These are phyloP conservation scores for Acromyrmex heyeri DNA, from an alignment of 1,140 invertebrate species.

Conservation along the genomic window DNA sequence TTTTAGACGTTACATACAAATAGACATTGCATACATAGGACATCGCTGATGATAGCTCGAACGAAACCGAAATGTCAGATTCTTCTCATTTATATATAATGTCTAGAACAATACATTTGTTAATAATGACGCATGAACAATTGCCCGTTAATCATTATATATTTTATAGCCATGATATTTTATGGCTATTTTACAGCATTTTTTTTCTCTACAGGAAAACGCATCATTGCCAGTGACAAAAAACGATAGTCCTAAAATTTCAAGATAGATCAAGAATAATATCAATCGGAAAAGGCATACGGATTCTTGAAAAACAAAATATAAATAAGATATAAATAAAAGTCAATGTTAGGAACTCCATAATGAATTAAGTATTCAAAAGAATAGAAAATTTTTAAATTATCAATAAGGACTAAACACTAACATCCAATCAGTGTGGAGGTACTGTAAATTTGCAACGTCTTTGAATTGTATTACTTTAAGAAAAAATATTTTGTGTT, in stretches of 20 bases:
- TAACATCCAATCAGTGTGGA: conserved; percentile 73
- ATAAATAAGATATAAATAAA: conserved; percentile 66
- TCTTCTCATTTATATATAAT: too few relatives aligned
- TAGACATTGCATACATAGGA: too few relatives aligned
- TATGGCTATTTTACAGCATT: neutral
- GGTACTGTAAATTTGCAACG: conserved; percentile 85
- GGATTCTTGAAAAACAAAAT: conserved; percentile 59
- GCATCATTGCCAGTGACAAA: conserved; percentile 82
- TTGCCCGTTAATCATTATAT: too few relatives aligned
- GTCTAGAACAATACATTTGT: too few relatives aligned
- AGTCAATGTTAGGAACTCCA: conserved; percentile 74
- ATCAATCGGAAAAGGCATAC: conserved; percentile 48
- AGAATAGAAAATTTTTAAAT: conserved; percentile 79
- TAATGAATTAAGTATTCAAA: conserved; percentile 67
- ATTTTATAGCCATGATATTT: neutral
- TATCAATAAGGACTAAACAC: conserved; percentile 72
- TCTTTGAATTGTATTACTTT: conserved; percentile 85
- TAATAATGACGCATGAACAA: too few relatives aligned
- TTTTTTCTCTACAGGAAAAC: conserved; percentile 75
- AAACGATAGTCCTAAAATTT: conserved; percentile 78
- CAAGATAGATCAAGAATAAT: conserved; percentile 61
- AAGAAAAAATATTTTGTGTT: conserved; percentile 86
- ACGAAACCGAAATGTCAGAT: too few relatives aligned
- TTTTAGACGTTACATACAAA: too few relatives aligned
- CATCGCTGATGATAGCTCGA: too few relatives aligned